phyloP scores from a whole-genome alignment of 2,797 vertebrate genomes.

The Scomberomorus guttatus region DNA sequence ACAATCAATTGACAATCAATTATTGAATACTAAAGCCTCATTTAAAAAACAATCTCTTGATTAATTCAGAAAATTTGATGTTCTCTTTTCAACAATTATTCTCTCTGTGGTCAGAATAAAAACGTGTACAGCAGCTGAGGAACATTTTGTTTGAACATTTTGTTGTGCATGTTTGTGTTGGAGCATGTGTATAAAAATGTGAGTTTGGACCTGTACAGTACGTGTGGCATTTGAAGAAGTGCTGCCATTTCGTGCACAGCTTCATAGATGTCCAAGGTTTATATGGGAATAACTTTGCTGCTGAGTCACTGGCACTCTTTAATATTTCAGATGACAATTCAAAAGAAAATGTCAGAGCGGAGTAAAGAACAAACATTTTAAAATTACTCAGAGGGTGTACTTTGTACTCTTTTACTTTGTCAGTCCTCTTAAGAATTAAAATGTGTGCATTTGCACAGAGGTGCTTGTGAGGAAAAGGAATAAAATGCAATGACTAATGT shows the following conservation, averaged over 20 bases:
- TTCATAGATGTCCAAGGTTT: slow-evolving; percentile 46
- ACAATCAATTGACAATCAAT: too few relatives aligned
- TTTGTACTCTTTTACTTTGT: background rate
- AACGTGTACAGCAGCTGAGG: background rate
- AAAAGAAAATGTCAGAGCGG: slow-evolving; percentile 67
- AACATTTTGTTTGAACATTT: too few relatives aligned
- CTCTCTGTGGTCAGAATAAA: background rate
- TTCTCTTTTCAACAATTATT: background rate
- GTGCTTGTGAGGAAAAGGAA: background rate
- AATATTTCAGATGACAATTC: slow-evolving; percentile 75
- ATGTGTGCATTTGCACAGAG: background rate
- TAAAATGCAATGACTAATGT: too few relatives aligned
- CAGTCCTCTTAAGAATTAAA: slow-evolving; percentile 1
- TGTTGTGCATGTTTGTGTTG: background rate
- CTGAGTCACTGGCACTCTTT: slow-evolving; percentile 73
- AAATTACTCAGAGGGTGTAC: slow-evolving; percentile 25
- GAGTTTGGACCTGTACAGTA: background rate
- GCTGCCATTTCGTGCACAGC: slow-evolving; percentile 4
- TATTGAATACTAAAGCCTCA: background rate
- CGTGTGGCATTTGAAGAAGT: slow-evolving; percentile 34
- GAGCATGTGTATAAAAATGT: background rate
- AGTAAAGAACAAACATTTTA: slow-evolving; percentile 49
- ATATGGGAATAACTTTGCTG: slow-evolving; percentile 38
- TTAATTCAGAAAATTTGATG: background rate
- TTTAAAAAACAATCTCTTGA: too few relatives aligned